These are phyloP conservation scores for Drosophila mauritiana DNA, from an alignment of 1,140 invertebrate species.

Conservation along the genomic window DNA sequence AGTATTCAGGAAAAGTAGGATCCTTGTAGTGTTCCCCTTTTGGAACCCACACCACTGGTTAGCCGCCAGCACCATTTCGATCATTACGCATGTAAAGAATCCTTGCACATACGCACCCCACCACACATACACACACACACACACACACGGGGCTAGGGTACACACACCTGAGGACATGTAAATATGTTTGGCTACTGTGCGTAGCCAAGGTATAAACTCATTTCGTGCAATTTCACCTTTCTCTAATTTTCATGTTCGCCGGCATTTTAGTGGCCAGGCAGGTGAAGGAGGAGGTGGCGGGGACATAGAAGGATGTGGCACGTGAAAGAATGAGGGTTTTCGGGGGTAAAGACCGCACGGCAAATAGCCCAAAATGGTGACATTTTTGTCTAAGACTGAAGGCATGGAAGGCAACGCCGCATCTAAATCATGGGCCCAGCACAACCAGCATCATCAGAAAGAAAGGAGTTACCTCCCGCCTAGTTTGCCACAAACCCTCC, in stretches of 20 bases:
- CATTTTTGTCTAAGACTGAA: slow-evolving; percentile 54
- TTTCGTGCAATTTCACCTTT: slow-evolving; percentile 75
- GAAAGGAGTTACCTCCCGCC: neutral
- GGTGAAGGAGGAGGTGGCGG: neutral
- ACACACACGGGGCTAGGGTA: slow-evolving; percentile 5
- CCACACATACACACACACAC: slow-evolving; percentile 14
- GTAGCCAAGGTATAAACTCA: slow-evolving; percentile 57
- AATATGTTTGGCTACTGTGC: slow-evolving; percentile 55
- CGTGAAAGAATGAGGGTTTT: slow-evolving; percentile 2
- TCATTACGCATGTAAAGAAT: slow-evolving; percentile 53
- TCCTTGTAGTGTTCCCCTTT: neutral
- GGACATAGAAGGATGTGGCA: slow-evolving; percentile 1
- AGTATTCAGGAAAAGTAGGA: neutral
- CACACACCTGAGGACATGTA: slow-evolving; percentile 55
- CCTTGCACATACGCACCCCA: slow-evolving; percentile 9
- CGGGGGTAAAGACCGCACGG: neutral
- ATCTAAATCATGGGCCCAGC: slow-evolving; percentile 51
- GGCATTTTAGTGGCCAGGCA: slow-evolving; percentile 24
- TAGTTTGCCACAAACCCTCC: too few species aligned
- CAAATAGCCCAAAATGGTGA: slow-evolving; percentile 58
- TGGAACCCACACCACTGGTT: slow-evolving; percentile 6
- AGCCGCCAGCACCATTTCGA: slow-evolving; percentile 25
- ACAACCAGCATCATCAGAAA: slow-evolving; percentile 31
- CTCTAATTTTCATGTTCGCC: slow-evolving; percentile 73
- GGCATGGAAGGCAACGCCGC: slow-evolving; percentile 22